Evolutionary conservation across 1,140 invertebrate species (phyloP), one percentile per base, ranked within the genome.

Genomic region (Drosophila pectinifera): DNA sequence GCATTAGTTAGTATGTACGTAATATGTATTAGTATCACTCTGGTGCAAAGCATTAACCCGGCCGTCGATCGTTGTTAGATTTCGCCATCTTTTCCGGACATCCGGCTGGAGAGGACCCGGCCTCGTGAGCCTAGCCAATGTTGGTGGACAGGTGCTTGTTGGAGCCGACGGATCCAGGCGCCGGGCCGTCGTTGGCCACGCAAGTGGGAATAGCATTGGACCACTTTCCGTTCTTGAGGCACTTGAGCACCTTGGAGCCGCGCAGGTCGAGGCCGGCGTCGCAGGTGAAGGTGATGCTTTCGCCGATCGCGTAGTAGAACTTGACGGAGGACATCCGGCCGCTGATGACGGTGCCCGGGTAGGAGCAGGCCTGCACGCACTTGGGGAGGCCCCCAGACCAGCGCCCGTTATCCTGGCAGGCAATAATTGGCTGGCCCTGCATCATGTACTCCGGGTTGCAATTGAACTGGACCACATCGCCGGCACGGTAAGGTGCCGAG

Each of bases 401-500:
- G 55, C 96, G 93, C 20, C 96, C 96, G 92, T 95, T 97, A 91
- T 98, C 96, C 93, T 97, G 96, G 93, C 97, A 98, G 13, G 96
- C 95, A 39, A 97, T 94, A 72, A 97, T 96, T 11, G 96, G 95
- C 81, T 96, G 94, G 4, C 97, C 97, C 91, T 97, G 95, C 93
- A 98, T 95, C 94, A 97, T 97, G 92, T 95, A 97, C 61, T 97
- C 96, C 43, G 96, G 95, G 92, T 96, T 95, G 93, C 97, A 98
- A 91, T 96, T 96, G 93, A 97, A 96, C 89, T 97, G 96, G 16
- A 97, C 94, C 20, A 97, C 94, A 91, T 97, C 96, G 14, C 96
- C 96, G 20, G 96, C 96, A 82, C 96, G 94, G 92, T 96, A 97
- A 14, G 95, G 95, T 45, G 94, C 94, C 58, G 93, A 94, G 26